phyloP scores from a whole-genome alignment of 2,113 vertebrate genomes.

The Sciurus niger region DNA sequence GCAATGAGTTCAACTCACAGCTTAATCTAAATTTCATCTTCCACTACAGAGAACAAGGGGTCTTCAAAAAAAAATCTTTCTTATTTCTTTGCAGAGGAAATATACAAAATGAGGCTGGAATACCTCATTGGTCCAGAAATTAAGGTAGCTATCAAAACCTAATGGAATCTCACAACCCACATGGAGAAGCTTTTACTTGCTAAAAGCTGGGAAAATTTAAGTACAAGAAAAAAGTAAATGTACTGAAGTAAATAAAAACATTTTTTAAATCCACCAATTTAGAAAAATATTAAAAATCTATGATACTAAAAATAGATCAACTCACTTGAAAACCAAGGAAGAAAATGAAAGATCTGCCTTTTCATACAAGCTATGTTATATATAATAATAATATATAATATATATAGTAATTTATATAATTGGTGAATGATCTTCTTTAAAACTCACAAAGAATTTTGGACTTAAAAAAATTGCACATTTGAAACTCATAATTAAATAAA shows the following conservation, averaged over 20 bases:
- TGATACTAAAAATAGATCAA: background rate
- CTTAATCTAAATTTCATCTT: background rate
- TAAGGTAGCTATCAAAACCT: background rate
- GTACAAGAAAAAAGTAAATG: background rate
- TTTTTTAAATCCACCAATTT: background rate
- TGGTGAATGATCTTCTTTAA: background rate
- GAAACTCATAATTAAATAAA: slow-evolving; percentile 44
- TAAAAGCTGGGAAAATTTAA: background rate
- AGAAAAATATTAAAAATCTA: background rate
- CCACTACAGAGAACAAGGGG: background rate
- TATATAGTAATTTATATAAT: too few species aligned
- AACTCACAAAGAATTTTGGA: background rate
- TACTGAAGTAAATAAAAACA: background rate
- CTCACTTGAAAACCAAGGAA: background rate
- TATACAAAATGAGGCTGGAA: background rate
- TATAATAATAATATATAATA: background rate
- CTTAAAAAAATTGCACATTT: background rate
- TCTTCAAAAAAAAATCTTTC: background rate
- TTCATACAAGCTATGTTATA: background rate
- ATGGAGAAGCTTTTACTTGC: background rate
- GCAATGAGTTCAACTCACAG: background rate
- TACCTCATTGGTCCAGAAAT: background rate
- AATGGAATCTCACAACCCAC: background rate
- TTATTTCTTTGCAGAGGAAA: background rate
- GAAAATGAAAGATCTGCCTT: background rate